Base-by-base conservation (phyloP, 1,140 invertebrate species). In the Oryctes rhinoceros region DNA sequence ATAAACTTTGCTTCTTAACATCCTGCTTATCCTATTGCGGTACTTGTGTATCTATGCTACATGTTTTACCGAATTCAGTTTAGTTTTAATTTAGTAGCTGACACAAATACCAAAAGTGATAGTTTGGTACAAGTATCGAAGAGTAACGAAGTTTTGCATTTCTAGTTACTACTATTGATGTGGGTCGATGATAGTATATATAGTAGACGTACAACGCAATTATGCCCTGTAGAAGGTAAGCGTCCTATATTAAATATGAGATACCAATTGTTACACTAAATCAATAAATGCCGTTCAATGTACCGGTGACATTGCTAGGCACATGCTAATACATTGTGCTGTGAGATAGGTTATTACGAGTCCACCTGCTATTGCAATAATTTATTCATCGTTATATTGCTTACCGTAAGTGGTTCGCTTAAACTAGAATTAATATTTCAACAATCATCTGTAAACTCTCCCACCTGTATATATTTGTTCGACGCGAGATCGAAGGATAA, bases 401-500 rank as follows among this genome's bases (percentile, higher is more conserved):
- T 37, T 71, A 71, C 24, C 65, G 65, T 37, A 71, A 71, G 30
- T 37, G 11, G 65, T 71, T 71, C 65, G 11, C 24, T 35, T 30
- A 24, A 71, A 71, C 11, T 71, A 24, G 65, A 71, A 30, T 71
- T 35, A 30, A 71, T 71, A 71, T 71, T 71, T 71, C 13, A 71
- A 24, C 24, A 30, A 24, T 71, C 65, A 71, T 71, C 65, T 71
- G 65, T 18, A 71, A 35, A 24, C 9, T 71, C 65, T 71, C 65
- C 20, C 65, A 71, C 35, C 11, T 71, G 18, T 24, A 65, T 65
- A 67, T 67, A 71, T 71, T 71, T 71, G 65, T 71, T 71, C n/a
- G 24, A 24, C 20, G 18, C 0, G 65, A 37, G 20, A 35, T 24
- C 18, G 18, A 71, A 24, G 20, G 53, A 59, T 37, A 24, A 13